These are phyloP conservation scores for Lanius ludovicianus DNA, from an alignment of 2,113 vertebrate species.

Conservation along the genomic window DNA sequence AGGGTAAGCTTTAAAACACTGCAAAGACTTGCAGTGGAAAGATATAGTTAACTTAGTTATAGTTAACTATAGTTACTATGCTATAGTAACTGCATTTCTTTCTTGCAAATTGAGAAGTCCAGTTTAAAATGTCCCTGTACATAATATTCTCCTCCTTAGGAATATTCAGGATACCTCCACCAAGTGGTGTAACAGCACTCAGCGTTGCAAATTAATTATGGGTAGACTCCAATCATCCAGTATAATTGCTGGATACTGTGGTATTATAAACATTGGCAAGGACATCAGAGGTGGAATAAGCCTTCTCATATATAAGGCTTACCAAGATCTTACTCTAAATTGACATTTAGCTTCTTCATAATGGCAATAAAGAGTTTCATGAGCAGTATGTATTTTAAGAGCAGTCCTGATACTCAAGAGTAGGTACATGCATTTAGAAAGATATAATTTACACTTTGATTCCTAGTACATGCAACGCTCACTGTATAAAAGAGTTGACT, in stretches of 20 bases:
- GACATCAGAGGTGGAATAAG: neutral
- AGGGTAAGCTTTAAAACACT: neutral
- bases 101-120: neutral
- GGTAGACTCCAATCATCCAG: neutral
- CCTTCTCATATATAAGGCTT: neutral
- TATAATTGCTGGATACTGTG: neutral
- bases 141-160: neutral
- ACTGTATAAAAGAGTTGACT: neutral
- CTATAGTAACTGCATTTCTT: neutral
- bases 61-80: neutral
- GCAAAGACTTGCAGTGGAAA: neutral
- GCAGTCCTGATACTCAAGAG: neutral
- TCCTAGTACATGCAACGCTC: neutral
- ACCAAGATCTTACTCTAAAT: neutral
- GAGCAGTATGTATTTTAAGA: neutral
- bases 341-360: conserved; percentile 6
- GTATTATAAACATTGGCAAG: conserved; percentile 9
- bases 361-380: neutral
- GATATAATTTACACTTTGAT: neutral
- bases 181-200: neutral
- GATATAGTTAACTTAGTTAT: neutral
- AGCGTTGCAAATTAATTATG: neutral
- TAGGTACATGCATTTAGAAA: neutral
- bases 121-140: neutral
- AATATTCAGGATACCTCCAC: neutral